Percentiles rank a stretch among this genome's conserved stretches.
phyloP scores from a whole-genome alignment of 2,113 vertebrate genomes.

The Prunella himalayana region DNA sequence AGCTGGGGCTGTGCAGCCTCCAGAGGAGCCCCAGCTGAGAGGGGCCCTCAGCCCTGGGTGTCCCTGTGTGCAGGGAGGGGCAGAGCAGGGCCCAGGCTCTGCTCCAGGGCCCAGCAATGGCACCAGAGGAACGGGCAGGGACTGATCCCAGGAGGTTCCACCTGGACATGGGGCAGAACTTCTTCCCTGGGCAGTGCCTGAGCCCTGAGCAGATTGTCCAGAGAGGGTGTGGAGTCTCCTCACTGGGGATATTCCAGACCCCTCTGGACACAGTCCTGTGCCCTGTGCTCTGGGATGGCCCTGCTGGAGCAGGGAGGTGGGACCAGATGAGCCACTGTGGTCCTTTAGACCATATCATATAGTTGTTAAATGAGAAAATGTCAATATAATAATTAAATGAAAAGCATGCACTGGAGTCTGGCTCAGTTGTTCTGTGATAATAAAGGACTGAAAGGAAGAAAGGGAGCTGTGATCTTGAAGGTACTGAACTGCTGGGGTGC shows the following conservation, averaged over 20 bases:
- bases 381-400: not conserved
- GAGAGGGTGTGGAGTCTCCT: not conserved
- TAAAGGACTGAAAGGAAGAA: not conserved
- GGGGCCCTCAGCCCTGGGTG: not conserved
- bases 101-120: not conserved
- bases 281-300: not conserved
- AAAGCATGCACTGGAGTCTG: not conserved
- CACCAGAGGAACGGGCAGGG: not conserved
- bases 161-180: not conserved
- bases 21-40: not conserved
- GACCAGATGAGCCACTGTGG: no score
- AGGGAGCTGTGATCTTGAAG: not conserved
- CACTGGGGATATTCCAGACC: not conserved
- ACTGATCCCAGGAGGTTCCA: not conserved
- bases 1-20: not conserved
- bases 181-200: rapidly evolving
- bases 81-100: not conserved
- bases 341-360: not conserved
- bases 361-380: not conserved
- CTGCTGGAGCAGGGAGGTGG: not conserved
- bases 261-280: not conserved
- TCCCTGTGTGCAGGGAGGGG: not conserved
- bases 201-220: not conserved
- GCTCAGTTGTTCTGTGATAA: not conserved
- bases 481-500: not conserved